Percentiles rank a stretch among this genome's conserved stretches.
Evolutionary conservation across 1,140 invertebrate genomes (phyloP).

Genomic region (Atta cephalotes): DNA sequence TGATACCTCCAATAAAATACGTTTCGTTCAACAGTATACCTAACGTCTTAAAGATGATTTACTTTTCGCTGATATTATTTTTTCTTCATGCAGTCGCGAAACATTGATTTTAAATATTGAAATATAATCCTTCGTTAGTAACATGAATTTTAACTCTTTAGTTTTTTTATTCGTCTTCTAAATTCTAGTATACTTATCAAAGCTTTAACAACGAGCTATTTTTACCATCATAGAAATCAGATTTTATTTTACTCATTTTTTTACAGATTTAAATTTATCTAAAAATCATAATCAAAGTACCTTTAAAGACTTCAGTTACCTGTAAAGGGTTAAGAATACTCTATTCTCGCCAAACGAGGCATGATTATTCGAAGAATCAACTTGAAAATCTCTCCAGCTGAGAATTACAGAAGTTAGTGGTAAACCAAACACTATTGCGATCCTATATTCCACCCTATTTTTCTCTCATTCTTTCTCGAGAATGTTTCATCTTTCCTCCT

Average conservation of each 20-base stretch:
- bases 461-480: constrained; percentile 51
- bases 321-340: constrained; percentile 68
- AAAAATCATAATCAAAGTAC: too few relatives aligned
- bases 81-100: neutral
- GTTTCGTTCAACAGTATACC: neutral
- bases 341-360: constrained; percentile 70
- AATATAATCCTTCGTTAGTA: neutral
- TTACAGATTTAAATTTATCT: too few relatives aligned
- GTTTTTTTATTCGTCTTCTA: too few relatives aligned
- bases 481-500: constrained; percentile 47
- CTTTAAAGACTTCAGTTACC: too few relatives aligned
- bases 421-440: constrained; percentile 81
- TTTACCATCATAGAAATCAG: too few relatives aligned
- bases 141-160: too few relatives aligned
- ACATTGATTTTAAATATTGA: neutral
- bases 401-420: constrained; percentile 79
- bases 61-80: neutral
- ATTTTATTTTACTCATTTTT: too few relatives aligned
- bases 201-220: too few relatives aligned
- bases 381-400: constrained; percentile 73
- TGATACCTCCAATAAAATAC: constrained; percentile 16
- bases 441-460: constrained; percentile 41
- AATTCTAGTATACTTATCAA: too few relatives aligned
- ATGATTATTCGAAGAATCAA: constrained; percentile 78
- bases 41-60: neutral